These are phyloP conservation scores for Tauraco hartlaubi DNA, from an alignment of 2,797 vertebrate genomes.

Conservation along the genomic window DNA sequence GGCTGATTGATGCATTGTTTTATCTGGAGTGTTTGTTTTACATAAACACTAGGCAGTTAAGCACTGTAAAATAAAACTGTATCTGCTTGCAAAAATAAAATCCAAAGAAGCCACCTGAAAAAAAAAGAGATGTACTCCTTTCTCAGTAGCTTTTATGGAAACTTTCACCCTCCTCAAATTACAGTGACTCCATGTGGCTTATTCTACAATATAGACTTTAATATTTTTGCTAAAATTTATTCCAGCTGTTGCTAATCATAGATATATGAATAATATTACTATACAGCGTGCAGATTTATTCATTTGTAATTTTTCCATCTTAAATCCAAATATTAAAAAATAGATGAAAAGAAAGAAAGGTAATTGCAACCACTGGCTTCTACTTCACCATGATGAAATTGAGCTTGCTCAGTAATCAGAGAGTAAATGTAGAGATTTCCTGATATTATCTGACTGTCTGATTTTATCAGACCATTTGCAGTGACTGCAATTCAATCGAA, in stretches of 20 bases:
- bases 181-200: not conserved
- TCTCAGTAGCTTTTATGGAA: not conserved
- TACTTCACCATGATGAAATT: not conserved
- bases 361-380: slow-evolving; percentile 5
- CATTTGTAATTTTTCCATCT: slow-evolving; percentile 43
- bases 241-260: slow-evolving; percentile 43
- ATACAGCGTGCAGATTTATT: slow-evolving; percentile 25
- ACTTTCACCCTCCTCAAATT: slow-evolving; percentile 12
- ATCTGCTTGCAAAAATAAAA: not conserved
- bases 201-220: slow-evolving; percentile 1
- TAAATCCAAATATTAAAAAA: slow-evolving; percentile 47
- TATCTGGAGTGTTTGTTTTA: not conserved
- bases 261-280: slow-evolving; percentile 27
- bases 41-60: not conserved
- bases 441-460: slow-evolving; percentile 37
- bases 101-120: not conserved
- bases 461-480: slow-evolving; percentile 39
- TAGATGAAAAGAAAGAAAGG: slow-evolving; percentile 22
- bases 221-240: slow-evolving; percentile 46
- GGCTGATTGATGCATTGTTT: not conserved
- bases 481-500: not conserved
- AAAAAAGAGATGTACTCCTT: not conserved
- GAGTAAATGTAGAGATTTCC: slow-evolving; percentile 45
- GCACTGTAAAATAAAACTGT: not conserved
- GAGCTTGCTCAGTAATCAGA: not conserved